phyloP scores from a whole-genome alignment of 2,113 vertebrate genomes.

The Rana temporaria region DNA sequence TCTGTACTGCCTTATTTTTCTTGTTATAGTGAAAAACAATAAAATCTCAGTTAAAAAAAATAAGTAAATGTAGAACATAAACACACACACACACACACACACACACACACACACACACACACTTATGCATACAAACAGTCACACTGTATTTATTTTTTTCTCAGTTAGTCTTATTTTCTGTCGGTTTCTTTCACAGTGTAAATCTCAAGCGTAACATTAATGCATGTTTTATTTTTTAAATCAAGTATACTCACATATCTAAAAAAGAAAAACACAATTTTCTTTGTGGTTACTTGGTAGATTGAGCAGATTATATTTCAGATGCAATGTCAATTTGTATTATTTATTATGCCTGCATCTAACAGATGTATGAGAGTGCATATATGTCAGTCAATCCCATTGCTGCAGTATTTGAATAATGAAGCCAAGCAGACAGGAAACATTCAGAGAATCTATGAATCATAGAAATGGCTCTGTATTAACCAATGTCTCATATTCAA shows the following conservation, averaged over 20 bases:
- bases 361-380: slow-evolving; percentile 22
- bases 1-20: no score
- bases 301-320: slow-evolving; percentile 33
- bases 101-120: no score
- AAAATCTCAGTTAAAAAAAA: no score
- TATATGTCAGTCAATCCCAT: slow-evolving; percentile 16
- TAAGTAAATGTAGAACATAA: no score
- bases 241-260: slow-evolving; percentile 9
- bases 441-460: slow-evolving; percentile 30
- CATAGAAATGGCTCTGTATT: slow-evolving; percentile 13
- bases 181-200: not conserved
- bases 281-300: slow-evolving; percentile 13
- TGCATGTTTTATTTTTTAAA: not conserved
- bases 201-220: not conserved
- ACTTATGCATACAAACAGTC: no score
- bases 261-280: not conserved
- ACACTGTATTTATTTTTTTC: no score
- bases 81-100: no score
- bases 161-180: no score
- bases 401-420: slow-evolving; percentile 30
- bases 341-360: not conserved
- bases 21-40: no score
- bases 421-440: slow-evolving; percentile 6
- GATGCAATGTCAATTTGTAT: slow-evolving; percentile 28
- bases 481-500: slow-evolving; percentile 25